Conservation (phyloP, 2,797 vertebrate species). For the Amblyraja radiata region DNA sequence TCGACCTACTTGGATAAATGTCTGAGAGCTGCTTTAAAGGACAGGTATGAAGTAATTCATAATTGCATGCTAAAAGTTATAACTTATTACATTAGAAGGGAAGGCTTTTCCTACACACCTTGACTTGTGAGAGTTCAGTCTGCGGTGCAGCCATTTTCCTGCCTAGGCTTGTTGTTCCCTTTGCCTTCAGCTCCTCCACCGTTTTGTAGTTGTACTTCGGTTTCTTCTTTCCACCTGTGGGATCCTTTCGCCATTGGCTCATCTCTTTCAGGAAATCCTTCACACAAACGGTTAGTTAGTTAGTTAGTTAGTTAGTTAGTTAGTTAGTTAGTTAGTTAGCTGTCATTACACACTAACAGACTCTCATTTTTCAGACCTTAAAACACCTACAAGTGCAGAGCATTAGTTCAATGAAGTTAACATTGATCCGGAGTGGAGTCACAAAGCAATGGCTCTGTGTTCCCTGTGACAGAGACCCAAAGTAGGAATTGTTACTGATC, state of each 20-base stretch:
- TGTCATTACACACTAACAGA: background rate
- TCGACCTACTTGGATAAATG: background rate
- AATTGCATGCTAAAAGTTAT: background rate
- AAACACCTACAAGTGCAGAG: background rate
- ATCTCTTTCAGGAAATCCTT: constrained; percentile 92
- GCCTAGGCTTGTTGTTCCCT: constrained; percentile 66
- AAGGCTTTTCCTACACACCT: constrained; percentile 60
- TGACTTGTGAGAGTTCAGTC: constrained; percentile 89
- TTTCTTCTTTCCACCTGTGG: constrained; percentile 78
- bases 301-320: background rate
- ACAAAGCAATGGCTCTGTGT: background rate
- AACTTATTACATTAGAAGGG: background rate
- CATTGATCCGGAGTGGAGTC: background rate
- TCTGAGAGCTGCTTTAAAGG: background rate
- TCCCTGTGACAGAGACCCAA: background rate
- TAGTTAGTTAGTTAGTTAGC: background rate
- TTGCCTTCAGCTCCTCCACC: constrained; percentile 88
- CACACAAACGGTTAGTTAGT: background rate
- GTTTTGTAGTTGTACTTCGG: constrained; percentile 91
- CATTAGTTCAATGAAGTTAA: background rate
- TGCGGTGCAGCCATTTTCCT: constrained; percentile 70
- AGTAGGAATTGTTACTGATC: background rate
- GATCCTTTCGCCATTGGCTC: constrained; percentile 94
- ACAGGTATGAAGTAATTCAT: background rate
- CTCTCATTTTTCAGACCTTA: background rate